These are phyloP conservation scores for Rafetus swinhoei DNA, from an alignment of 2,113 vertebrate genomes.

Conservation along the genomic window DNA sequence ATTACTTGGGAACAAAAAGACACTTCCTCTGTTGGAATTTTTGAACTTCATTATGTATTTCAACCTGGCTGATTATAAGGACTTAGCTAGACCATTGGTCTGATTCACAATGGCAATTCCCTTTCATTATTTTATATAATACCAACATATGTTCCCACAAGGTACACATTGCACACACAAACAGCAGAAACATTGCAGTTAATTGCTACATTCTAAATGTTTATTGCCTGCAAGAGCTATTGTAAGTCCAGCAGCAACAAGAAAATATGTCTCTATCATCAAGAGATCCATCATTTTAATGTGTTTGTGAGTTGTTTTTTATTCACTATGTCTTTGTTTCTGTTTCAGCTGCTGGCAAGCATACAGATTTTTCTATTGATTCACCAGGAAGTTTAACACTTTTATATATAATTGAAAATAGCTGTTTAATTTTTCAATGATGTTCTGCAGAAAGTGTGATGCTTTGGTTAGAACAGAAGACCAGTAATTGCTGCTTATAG, in stretches of 20 bases:
- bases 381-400: not conserved
- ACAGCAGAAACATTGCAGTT: not conserved
- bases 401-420: not conserved
- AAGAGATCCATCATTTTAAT: not conserved
- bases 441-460: not conserved
- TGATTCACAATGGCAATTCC: constrained; percentile 7
- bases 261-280: not conserved
- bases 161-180: not conserved
- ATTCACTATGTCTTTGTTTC: not conserved
- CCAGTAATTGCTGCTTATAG: not conserved
- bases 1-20: not conserved
- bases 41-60: not conserved
- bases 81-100: not conserved
- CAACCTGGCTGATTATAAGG: not conserved
- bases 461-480: not conserved
- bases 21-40: not conserved
- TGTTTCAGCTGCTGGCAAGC: not conserved
- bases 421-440: not conserved
- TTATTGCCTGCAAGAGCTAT: not conserved
- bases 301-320: not conserved
- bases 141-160: not conserved
- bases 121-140: not conserved
- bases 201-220: not conserved
- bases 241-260: not conserved
- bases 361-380: not conserved